Evolutionary conservation across 2,797 vertebrate species (phyloP), one percentile per base, ranked within the genome.

Genomic region (Lateolabrax maculatus): DNA sequence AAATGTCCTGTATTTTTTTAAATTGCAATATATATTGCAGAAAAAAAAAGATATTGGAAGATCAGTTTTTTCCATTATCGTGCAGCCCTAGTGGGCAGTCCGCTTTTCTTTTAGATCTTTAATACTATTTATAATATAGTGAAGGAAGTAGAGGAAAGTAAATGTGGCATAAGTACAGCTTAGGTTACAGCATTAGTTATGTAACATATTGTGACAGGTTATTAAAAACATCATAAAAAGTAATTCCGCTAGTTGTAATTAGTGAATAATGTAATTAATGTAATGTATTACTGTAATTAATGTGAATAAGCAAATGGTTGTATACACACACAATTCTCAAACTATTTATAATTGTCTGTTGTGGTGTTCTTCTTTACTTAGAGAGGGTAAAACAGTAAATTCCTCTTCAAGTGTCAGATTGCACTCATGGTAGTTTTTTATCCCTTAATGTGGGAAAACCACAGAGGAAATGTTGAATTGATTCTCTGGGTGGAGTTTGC

Each of bases 381-480:
- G 36, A 68, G 48, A 60, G 34, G 16, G 18, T 72, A 16, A 48
- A 74, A 62, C 65, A 77, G 6, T 46, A 68, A 80, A 68, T 71
- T 48, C 62, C n/a, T 82, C 49, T 75, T 81, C 52, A 75, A 41
- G 23, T 84, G 85, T 85, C 34, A 76, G 37, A 62, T 79, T 84
- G 49, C 53, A 71, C 65, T 81, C 25, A 51, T 41, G 58, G 52
- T 58, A 27, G 37, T 76, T 79, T 83, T 79, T 62, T 67, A 80
- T 69, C 67, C 63, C 66, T 63, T 65, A 57, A 71, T 80, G 46
- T 75, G 70, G 43, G 82, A 61, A 69, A 86, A 79, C 69, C 71
- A 67, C 77, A 67, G 44, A 83, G 88, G 85, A 87, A 84, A 84
- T 84, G 46, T 49, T 43, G 41, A 73, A 89, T 87, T 64, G 82